Evolutionary conservation across 2,888 invertebrate genomes (phyloP).

Genomic region (Deilephila porcellus): DNA sequence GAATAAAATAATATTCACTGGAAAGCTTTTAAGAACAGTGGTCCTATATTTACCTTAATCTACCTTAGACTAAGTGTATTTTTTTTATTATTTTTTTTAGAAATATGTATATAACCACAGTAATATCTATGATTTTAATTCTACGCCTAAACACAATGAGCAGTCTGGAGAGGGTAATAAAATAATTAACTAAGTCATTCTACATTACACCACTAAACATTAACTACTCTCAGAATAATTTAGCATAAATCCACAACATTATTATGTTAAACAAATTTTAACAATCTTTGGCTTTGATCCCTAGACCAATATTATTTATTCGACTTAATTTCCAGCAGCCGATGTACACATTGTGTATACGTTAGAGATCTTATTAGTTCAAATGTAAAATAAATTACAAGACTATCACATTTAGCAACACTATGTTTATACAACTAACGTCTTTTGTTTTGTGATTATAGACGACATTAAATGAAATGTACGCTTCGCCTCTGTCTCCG

Average conservation of each 20-base stretch:
- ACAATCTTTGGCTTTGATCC: constrained; percentile 94
- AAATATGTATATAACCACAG: constrained; percentile 78
- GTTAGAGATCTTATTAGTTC: constrained; percentile 75
- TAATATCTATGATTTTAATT: constrained; percentile 68
- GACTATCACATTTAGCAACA: constrained; percentile 84
- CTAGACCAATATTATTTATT: constrained; percentile 88
- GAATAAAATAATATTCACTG: constrained; percentile 59
- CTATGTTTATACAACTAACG: constrained; percentile 81
- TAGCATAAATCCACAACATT: constrained; percentile 83
- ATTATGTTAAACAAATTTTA: constrained; percentile 85
- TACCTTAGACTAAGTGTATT: constrained; percentile 70
- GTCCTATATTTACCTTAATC: constrained; percentile 76
- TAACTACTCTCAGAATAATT: constrained; percentile 82
- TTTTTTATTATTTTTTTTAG: constrained; percentile 76
- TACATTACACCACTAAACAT: constrained; percentile 73
- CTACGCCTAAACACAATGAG: constrained; percentile 80
- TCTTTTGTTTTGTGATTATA: constrained; percentile 78
- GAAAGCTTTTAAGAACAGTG: constrained; percentile 70
- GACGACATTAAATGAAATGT: constrained; percentile 76
- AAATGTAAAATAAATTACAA: constrained; percentile 81
- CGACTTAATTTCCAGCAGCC: constrained; percentile 73
- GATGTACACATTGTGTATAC: constrained; percentile 72
- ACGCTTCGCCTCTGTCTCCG: constrained; percentile 70
- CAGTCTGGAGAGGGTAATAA: constrained; percentile 83
- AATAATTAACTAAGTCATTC: constrained; percentile 73